phyloP scores from a whole-genome alignment of 2,797 vertebrate genomes.

The Amniataba percoides region DNA sequence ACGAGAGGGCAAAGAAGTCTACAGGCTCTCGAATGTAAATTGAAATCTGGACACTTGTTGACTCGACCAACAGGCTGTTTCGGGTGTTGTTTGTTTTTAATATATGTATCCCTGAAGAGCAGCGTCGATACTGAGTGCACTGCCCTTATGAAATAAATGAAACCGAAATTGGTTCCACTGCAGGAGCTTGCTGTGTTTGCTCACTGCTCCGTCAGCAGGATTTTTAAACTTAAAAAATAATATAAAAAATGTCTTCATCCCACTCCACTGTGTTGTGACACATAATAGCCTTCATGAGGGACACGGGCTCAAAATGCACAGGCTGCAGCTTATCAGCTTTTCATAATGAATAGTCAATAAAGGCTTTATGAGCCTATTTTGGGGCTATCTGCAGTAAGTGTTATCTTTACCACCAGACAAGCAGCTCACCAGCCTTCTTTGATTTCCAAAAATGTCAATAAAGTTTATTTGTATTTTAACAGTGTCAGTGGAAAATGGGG shows the following conservation, averaged over 20 bases:
- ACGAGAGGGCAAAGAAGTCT: background rate
- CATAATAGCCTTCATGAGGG: constrained; percentile 28
- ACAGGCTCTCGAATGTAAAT: constrained; percentile 7
- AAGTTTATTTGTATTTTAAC: constrained; percentile 24
- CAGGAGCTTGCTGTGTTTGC: background rate
- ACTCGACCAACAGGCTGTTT: background rate
- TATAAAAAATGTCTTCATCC: constrained; percentile 18
- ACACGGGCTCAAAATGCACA: constrained; percentile 16
- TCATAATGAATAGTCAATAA: constrained; percentile 52
- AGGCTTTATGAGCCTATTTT: constrained; percentile 39
- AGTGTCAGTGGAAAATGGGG: constrained; percentile 1
- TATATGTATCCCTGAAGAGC: background rate
- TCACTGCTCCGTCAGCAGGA: background rate
- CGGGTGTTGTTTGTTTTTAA: background rate
- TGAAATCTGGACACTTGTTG: background rate
- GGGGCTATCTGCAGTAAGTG: constrained; percentile 6
- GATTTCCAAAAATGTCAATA: constrained; percentile 29
- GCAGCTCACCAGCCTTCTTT: constrained; percentile 7
- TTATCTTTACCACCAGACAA: constrained; percentile 36
- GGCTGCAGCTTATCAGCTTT: constrained; percentile 50
- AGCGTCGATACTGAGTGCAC: background rate
- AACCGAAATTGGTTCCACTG: background rate
- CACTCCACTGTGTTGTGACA: constrained; percentile 16
- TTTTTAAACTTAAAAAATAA: background rate
- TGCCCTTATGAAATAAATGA: background rate